A percentile compares a stretch with the other conserved stretches of the same genome.
phyloP scores from a whole-genome alignment of 2,888 invertebrate genomes.

The Theodoxus fluviatilis region DNA sequence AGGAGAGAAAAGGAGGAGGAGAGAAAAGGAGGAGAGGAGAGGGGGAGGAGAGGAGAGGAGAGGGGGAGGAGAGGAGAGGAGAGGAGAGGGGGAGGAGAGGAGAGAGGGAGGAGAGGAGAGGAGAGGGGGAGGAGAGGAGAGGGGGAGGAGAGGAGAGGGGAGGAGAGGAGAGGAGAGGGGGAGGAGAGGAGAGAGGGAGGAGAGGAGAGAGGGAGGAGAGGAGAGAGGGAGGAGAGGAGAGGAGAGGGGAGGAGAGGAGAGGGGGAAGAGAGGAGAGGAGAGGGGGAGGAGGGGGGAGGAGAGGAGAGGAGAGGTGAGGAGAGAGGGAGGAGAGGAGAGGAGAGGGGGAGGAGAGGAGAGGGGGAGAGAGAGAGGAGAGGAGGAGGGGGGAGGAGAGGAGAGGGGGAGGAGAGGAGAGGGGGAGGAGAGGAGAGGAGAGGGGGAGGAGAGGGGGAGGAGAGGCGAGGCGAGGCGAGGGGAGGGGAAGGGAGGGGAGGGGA shows the following conservation, averaged over 20 bases:
- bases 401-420: constrained; percentile 14
- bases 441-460: too few species aligned
- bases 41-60: too few species aligned
- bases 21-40: too few species aligned
- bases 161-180: constrained; percentile 4
- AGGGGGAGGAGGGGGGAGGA: not conserved
- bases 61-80: not conserved
- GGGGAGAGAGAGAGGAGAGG: constrained; percentile 16
- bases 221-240: constrained; percentile 8
- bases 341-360: constrained; percentile 22
- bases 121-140: constrained; percentile 22
- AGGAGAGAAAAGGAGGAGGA: too few species aligned
- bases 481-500: too few species aligned
- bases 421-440: constrained; percentile 16
- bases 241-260: not conserved
- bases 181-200: not conserved
- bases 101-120: constrained; percentile 8
- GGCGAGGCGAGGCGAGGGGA: too few species aligned
- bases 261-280: too few species aligned
- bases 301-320: not conserved
- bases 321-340: constrained; percentile 12
- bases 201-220: not conserved
- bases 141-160: constrained; percentile 1
- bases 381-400: not conserved
- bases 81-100: not conserved